Evolutionary conservation across 2,797 vertebrate genomes (phyloP).

Genomic region (Mormyrus proboscirostris): DNA sequence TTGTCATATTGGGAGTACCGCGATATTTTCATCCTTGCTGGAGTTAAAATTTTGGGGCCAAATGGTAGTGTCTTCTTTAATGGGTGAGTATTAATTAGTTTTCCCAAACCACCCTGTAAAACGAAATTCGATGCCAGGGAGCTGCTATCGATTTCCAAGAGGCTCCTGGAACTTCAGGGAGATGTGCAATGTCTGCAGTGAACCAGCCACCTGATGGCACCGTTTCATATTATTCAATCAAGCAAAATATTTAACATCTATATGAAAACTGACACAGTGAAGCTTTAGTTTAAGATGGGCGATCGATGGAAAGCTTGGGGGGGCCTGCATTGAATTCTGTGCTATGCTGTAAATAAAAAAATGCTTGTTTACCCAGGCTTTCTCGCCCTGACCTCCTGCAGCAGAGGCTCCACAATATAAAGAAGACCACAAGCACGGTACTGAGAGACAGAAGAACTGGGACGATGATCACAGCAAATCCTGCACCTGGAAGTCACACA

Average conservation of each 20-base stretch:
- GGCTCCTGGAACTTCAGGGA: neutral
- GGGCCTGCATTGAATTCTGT: no score
- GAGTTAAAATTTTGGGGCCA: neutral
- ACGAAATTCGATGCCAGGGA: neutral
- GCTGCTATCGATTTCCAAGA: neutral
- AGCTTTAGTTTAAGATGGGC: neutral
- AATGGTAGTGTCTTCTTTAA: neutral
- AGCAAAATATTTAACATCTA: neutral
- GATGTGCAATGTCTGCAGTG: neutral
- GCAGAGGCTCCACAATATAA: slow-evolving; percentile 49
- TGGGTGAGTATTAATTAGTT: neutral
- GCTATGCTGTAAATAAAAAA: neutral
- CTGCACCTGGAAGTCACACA: slow-evolving; percentile 33
- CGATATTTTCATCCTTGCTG: neutral
- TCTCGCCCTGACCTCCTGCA: slow-evolving; percentile 36
- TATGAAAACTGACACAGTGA: neutral
- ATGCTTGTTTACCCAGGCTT: neutral
- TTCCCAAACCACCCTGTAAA: neutral
- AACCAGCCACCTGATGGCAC: neutral
- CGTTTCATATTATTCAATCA: neutral
- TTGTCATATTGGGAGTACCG: neutral
- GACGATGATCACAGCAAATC: slow-evolving; percentile 48
- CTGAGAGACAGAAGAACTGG: slow-evolving; percentile 50
- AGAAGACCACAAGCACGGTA: slow-evolving; percentile 44
- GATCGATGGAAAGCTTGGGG: neutral